These are phyloP conservation scores for Helarctos malayanus DNA, from an alignment of 2,797 vertebrate genomes.

Conservation along the genomic window DNA sequence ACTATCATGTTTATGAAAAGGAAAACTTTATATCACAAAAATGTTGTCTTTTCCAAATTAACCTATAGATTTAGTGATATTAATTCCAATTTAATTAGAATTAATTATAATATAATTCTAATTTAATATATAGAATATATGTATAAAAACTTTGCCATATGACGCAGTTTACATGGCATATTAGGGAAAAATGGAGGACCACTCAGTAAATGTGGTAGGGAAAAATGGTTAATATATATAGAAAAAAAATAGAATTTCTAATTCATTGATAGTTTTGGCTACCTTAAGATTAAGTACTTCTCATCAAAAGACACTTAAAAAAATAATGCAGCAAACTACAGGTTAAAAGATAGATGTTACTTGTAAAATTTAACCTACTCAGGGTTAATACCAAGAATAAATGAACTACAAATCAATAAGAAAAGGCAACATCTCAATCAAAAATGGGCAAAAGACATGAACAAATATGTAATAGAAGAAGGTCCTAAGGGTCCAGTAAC, in stretches of 20 bases:
- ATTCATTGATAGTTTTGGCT: not conserved
- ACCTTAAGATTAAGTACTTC: not conserved
- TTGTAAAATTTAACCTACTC: not conserved
- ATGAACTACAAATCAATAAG: not conserved
- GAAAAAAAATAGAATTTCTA: not conserved
- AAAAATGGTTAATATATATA: not conserved
- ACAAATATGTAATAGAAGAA: not conserved
- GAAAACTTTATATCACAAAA: not conserved
- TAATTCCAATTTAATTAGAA: not conserved
- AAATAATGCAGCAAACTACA: not conserved
- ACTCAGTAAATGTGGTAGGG: not conserved
- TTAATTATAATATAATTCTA: not conserved
- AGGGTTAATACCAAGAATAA: slow-evolving; percentile 23
- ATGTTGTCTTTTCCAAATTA: not conserved
- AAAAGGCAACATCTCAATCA: not conserved
- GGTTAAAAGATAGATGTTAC: not conserved
- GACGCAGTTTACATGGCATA: not conserved
- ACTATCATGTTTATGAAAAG: not conserved
- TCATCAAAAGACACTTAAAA: not conserved
- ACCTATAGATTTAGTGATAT: not conserved
- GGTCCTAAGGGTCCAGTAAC: not conserved
- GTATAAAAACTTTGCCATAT: not conserved
- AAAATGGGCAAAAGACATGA: not conserved
- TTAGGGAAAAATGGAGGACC: not conserved
- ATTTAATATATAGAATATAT: not conserved